Base-by-base conservation (phyloP, 2,888 invertebrate species). In the Andrena flavipes region DNA sequence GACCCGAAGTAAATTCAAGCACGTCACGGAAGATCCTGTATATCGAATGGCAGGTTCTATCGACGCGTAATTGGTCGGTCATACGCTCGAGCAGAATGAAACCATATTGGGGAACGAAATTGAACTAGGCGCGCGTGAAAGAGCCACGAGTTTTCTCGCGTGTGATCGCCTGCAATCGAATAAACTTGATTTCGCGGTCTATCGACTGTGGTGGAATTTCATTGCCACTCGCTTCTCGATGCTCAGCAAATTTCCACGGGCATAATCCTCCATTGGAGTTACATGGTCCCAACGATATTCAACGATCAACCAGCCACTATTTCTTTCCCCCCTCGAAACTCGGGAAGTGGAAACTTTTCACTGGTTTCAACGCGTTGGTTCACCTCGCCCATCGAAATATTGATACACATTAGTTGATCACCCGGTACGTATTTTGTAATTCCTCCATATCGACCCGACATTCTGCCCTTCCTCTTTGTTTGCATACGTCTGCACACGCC, bases 391-490 rank as follows among this genome's bases (percentile, higher is more conserved):
- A 2, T 54, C 20, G 54, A 54, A 20, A 10, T 54, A 54, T 54
- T 20, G 8, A 20, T 51, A 20, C 2, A 20, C 51, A 51, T 51
- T 51, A 8, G 8, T 54, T n/a, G 23, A 20, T 54, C 23, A 56
- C 13, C 42, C 42, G 42, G 23, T 49, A 42, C 23, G 29, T 73
- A 65, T 65, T 73, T 65, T 65, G 49, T 65, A 73, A 65, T 65
- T 73, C 30, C 56, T 73, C n/a, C 5, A 30, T 73, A 73, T 73
- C 73, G 73, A 73, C 65, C 73, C 65, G 30, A 20, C 35, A 26
- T 54, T 30, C n/a, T 23, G 54, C 35, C 65, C 73, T 64, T 30
- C 56, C n/a, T 20, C 16, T 42, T 23, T 73, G 73, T 65, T 73
- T 65, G 73, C 65, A 65, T 73, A 70, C 23, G 65, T 74, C 49